phyloP scores from a whole-genome alignment of 2,113 vertebrate genomes.

The Eurystomus gularis region DNA sequence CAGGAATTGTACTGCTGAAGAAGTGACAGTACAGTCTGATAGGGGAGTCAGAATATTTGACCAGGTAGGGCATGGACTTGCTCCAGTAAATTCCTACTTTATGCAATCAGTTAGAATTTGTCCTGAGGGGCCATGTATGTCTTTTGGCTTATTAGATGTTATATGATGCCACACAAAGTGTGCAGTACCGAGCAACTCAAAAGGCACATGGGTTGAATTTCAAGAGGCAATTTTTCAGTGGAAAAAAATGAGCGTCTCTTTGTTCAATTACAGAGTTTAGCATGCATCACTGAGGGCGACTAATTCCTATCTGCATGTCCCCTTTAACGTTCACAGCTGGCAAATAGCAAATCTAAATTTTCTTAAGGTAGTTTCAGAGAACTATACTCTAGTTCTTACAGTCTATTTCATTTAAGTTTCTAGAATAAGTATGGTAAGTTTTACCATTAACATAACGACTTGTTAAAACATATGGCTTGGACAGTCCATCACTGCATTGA shows the following conservation, averaged over 20 bases:
- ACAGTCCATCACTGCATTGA: background rate
- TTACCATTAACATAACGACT: background rate
- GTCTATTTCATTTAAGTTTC: background rate
- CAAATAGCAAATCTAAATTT: background rate
- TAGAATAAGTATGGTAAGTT: background rate
- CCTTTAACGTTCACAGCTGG: background rate
- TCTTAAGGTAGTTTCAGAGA: background rate
- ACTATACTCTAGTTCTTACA: background rate
- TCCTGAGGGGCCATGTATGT: background rate
- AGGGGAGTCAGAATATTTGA: background rate
- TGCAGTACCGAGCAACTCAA: background rate
- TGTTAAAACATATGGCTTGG: background rate
- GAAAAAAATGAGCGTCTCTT: background rate
- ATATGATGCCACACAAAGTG: background rate
- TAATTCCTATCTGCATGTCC: background rate
- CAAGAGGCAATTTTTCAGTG: conserved; percentile 23
- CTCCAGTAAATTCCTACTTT: background rate
- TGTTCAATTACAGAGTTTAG: conserved; percentile 24
- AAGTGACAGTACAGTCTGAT: background rate
- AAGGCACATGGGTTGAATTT: conserved; percentile 38
- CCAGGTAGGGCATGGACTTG: background rate
- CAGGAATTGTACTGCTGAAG: background rate
- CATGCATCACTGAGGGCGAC: background rate
- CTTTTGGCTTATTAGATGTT: background rate
- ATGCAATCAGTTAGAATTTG: background rate